Conservation (phyloP, 53 echinoderm and acorn worm species). For the Patiria pectinifera region DNA sequence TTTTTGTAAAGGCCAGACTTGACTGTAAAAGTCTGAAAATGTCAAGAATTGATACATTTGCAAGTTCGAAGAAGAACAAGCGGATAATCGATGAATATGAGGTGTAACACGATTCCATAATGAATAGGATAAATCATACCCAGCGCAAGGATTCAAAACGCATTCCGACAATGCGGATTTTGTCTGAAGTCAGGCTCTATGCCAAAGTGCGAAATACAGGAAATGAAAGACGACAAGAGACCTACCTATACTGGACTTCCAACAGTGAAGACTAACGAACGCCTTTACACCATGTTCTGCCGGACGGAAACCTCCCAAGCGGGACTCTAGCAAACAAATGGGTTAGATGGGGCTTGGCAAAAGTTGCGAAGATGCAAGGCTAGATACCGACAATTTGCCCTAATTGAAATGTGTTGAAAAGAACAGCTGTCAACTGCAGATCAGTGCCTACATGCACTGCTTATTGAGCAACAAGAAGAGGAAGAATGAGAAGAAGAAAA, state of each 20-base stretch:
- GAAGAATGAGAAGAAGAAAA: background rate
- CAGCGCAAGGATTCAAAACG: too few species aligned
- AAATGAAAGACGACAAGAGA: background rate
- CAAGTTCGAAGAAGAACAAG: too few species aligned
- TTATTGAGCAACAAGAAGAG: constrained; percentile 23
- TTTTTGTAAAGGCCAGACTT: too few species aligned
- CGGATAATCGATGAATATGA: too few species aligned
- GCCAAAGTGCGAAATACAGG: background rate
- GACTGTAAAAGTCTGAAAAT: too few species aligned
- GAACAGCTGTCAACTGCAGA: constrained; percentile 43
- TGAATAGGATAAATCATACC: too few species aligned
- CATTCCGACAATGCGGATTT: too few species aligned
- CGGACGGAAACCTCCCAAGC: background rate
- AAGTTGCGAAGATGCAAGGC: constrained; percentile 31
- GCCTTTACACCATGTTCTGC: background rate
- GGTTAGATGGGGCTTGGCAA: constrained; percentile 35
- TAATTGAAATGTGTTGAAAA: constrained; percentile 56
- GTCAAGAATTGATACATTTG: too few species aligned
- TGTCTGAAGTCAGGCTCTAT: too few species aligned
- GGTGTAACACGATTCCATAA: too few species aligned
- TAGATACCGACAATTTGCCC: constrained; percentile 40
- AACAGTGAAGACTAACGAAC: background rate
- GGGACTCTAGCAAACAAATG: constrained; percentile 18
- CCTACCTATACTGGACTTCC: background rate
- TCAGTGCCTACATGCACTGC: constrained; percentile 12